Evolutionary conservation across 1,140 invertebrate genomes (phyloP).

Genomic region (Oscheius sp.): DNA sequence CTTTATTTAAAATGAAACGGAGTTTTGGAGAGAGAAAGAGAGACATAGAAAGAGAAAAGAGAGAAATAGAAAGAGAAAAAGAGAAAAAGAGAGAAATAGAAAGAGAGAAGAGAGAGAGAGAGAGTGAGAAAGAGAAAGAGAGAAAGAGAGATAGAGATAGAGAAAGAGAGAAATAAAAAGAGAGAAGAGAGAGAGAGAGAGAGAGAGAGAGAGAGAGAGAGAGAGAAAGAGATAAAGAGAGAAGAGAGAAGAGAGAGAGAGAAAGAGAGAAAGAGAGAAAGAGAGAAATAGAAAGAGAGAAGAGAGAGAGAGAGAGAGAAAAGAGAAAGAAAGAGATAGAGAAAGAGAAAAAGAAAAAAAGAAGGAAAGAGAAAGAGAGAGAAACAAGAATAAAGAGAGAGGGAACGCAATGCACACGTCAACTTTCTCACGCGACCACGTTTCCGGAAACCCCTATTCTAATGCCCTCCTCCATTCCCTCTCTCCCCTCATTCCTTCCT

Average conservation of each 20-base stretch:
- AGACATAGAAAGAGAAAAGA: too few relatives aligned
- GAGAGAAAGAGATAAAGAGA: background rate
- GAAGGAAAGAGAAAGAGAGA: background rate
- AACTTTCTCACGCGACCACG: background rate
- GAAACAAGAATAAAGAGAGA: background rate
- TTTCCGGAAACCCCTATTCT: too few relatives aligned
- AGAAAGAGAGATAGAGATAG: too few relatives aligned
- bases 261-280: background rate
- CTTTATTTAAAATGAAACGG: too few relatives aligned
- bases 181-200: background rate
- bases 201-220: background rate
- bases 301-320: constrained; percentile 5
- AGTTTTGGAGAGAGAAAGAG: too few relatives aligned
- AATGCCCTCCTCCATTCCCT: too few relatives aligned
- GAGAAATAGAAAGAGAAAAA: background rate
- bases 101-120: background rate
- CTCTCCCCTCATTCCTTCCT: background rate
- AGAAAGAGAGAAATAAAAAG: constrained; percentile 67
- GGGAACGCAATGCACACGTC: background rate
- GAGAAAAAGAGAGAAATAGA: background rate
- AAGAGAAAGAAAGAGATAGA: background rate
- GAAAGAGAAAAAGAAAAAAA: constrained; percentile 1
- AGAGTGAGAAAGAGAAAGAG: too few relatives aligned
- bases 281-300: background rate
- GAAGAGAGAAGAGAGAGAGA: background rate